These are phyloP conservation scores for Cryptocheilus praepositus DNA, from an alignment of 2,888 invertebrate species.

Conservation along the genomic window DNA sequence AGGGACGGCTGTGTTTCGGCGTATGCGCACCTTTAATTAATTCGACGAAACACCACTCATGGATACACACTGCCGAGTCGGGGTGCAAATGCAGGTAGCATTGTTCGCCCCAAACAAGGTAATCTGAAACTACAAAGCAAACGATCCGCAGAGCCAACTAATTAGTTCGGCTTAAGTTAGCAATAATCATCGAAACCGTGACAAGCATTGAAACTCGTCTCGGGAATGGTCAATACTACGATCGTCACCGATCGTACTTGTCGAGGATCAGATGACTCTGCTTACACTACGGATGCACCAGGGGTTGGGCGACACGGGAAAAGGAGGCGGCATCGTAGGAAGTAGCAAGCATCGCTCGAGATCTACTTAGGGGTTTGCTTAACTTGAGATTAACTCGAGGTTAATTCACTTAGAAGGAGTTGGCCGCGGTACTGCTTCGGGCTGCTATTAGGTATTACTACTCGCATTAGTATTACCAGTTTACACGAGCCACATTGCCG, in stretches of 20 bases:
- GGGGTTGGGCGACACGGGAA: slow-evolving; percentile 24
- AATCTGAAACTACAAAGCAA: no score
- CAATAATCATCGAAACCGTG: no score
- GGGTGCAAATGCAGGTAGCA: not conserved
- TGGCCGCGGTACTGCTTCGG: slow-evolving; percentile 66
- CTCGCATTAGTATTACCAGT: slow-evolving; percentile 67
- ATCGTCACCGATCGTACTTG: slow-evolving; percentile 41
- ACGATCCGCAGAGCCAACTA: no score
- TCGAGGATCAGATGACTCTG: not conserved
- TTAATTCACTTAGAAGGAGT: slow-evolving; percentile 73
- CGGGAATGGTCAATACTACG: slow-evolving; percentile 7
- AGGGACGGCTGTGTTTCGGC: no score
- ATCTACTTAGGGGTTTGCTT: slow-evolving; percentile 71
- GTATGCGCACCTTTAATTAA: no score
- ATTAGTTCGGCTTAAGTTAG: no score
- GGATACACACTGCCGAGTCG: no score
- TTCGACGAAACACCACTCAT: no score
- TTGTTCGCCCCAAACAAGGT: no score
- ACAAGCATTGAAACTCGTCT: no score
- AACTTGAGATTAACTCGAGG: slow-evolving; percentile 73
- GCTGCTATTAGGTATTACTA: slow-evolving; percentile 71
- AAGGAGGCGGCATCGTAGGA: slow-evolving; percentile 45
- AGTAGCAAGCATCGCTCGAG: slow-evolving; percentile 60
- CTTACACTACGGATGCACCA: slow-evolving; percentile 24
- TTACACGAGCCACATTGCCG: slow-evolving; percentile 51